A percentile compares a stretch with the other conserved stretches of the same genome.
phyloP scores from a whole-genome alignment of 2,888 invertebrate species.

The Scaptodrosophila latifasciaeformis region DNA sequence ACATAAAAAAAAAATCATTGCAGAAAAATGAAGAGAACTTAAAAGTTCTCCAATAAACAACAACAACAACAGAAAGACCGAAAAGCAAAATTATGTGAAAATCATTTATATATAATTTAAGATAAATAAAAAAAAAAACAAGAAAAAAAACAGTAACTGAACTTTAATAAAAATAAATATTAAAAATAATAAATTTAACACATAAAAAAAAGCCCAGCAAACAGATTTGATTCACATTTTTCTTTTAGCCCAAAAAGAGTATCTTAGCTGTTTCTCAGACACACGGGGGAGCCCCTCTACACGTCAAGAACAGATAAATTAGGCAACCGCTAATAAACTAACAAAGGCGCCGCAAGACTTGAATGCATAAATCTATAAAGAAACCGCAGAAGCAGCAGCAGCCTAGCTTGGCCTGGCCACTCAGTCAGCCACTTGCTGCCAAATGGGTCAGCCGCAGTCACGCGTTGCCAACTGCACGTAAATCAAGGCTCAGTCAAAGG shows the following conservation, averaged over 20 bases:
- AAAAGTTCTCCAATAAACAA: constrained; percentile 24
- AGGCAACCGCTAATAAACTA: constrained; percentile 5
- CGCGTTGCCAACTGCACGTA: constrained; percentile 13
- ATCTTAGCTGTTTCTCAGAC: constrained; percentile 15
- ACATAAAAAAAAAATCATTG: constrained; percentile 6
- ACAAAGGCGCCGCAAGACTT: constrained; percentile 8
- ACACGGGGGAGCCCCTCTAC: background rate
- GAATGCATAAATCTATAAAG: constrained; percentile 13
- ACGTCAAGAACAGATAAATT: constrained; percentile 5
- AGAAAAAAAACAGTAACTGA: constrained; percentile 39
- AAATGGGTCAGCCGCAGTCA: constrained; percentile 14
- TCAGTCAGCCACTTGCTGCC: background rate
- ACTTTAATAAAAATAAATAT: constrained; percentile 59
- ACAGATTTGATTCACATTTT: no score
- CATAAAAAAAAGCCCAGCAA: constrained; percentile 25
- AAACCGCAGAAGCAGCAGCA: background rate
- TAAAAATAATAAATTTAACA: constrained; percentile 51
- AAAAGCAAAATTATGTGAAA: constrained; percentile 19
- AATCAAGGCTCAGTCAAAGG: constrained; percentile 4
- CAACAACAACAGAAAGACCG: constrained; percentile 1
- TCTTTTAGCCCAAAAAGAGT: constrained; percentile 9
- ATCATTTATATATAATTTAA: constrained; percentile 19
- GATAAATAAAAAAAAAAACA: constrained; percentile 34
- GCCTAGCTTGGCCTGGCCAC: no score
- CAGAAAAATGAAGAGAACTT: constrained; percentile 7